A percentile compares a stretch with the other conserved stretches of the same genome.
Evolutionary conservation across 2,888 invertebrate genomes (phyloP).

Genomic region (Deroplatys truncata): DNA sequence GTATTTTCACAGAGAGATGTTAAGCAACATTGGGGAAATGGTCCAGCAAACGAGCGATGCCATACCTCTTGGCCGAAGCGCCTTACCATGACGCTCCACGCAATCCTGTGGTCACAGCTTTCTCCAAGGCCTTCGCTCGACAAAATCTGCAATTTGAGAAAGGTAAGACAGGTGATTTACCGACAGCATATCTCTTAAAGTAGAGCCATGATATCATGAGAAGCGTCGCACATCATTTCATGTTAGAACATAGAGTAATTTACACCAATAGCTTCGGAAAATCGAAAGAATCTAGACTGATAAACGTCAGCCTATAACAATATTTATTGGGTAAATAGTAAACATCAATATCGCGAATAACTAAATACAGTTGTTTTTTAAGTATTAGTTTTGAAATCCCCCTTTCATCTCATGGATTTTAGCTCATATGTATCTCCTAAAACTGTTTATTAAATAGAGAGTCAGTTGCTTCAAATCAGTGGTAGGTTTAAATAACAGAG

Average conservation of each 20-base stretch:
- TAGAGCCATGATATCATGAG: not conserved
- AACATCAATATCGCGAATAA: too few species aligned
- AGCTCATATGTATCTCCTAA: too few species aligned
- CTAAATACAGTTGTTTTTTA: too few species aligned
- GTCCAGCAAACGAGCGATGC: not conserved
- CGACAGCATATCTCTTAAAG: not conserved
- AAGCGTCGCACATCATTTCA: not conserved
- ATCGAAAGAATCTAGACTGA: too few species aligned
- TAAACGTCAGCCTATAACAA: too few species aligned
- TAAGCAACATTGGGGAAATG: not conserved
- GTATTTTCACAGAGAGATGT: not conserved
- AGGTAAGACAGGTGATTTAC: not conserved
- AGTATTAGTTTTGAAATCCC: too few species aligned
- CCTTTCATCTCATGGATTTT: too few species aligned
- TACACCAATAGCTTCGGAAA: too few species aligned
- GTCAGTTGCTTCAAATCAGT: too few species aligned
- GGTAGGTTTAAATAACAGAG: too few species aligned
- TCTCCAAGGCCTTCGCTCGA: constrained; percentile 11
- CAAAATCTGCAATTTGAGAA: constrained; percentile 9
- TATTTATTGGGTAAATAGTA: too few species aligned
- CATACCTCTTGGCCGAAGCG: not conserved
- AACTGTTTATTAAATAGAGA: too few species aligned
- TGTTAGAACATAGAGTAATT: not conserved
- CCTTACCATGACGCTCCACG: not conserved
- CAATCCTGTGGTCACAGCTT: not conserved